A percentile compares a stretch with the other conserved stretches of the same genome.
These are phyloP conservation scores for Danio jaintianensis DNA, from an alignment of 2,797 vertebrate genomes.

Conservation along the genomic window DNA sequence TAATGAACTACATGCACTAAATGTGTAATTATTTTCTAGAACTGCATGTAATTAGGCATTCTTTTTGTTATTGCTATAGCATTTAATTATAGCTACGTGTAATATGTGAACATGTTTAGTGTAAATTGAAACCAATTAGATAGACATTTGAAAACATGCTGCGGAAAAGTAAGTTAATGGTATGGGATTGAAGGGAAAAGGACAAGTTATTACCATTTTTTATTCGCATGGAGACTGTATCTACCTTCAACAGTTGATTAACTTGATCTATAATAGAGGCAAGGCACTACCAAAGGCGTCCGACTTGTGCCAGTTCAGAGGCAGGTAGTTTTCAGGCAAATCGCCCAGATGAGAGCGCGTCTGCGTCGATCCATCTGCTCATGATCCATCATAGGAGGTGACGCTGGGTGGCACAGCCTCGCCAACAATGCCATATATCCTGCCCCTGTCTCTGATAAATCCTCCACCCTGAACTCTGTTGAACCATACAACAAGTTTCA, in stretches of 20 bases:
- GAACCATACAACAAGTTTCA: conserved; percentile 17
- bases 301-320: conserved; percentile 28
- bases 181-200: conserved; percentile 9
- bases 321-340: conserved; percentile 36
- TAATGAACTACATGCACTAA: conserved; percentile 37
- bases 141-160: conserved; percentile 16
- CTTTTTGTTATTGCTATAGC: conserved; percentile 31
- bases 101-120: conserved; percentile 33
- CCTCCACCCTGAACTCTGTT: conserved; percentile 12
- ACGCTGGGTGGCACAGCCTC: conserved; percentile 47
- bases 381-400: conserved; percentile 49
- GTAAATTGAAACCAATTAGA: conserved; percentile 41
- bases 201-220: conserved; percentile 23
- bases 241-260: conserved; percentile 12
- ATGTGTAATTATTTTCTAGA: conserved; percentile 43
- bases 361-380: conserved; percentile 53
- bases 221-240: conserved; percentile 1
- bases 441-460: conserved; percentile 18
- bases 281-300: not conserved
- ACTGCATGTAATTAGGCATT: conserved; percentile 29
- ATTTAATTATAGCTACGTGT: conserved; percentile 34
- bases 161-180: conserved; percentile 20
- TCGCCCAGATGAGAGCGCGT: conserved; percentile 34
- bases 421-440: conserved; percentile 32
- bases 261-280: conserved; percentile 3